Percentiles rank a stretch among this genome's conserved stretches.
Conservation (phyloP, 2,888 invertebrate species). For the Drosophila algonquin region DNA sequence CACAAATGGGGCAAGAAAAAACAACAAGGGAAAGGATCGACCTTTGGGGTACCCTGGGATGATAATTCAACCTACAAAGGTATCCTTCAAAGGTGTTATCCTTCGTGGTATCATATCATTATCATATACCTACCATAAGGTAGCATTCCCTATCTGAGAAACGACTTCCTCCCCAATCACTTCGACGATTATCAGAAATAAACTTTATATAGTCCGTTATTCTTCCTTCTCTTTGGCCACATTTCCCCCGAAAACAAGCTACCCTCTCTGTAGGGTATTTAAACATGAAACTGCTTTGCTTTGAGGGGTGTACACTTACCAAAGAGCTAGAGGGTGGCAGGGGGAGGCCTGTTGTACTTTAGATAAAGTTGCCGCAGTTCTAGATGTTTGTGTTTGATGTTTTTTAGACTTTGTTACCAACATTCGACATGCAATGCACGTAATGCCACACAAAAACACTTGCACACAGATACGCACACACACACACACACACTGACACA, state of each 20-base stretch:
- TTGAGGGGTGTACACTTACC: neutral
- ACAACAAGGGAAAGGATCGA: neutral
- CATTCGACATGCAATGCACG: slow-evolving; percentile 76
- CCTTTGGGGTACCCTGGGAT: neutral
- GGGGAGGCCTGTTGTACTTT: neutral
- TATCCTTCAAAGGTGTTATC: no score
- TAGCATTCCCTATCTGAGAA: no score
- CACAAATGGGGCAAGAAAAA: slow-evolving; percentile 27
- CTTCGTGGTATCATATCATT: no score
- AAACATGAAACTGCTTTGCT: neutral
- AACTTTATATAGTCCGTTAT: no score
- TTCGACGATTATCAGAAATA: no score
- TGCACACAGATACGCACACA: slow-evolving; percentile 1
- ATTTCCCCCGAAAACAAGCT: neutral
- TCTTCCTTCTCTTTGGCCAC: neutral
- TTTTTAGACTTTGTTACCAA: slow-evolving; percentile 64
- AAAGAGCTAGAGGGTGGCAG: neutral
- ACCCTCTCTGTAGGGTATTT: neutral
- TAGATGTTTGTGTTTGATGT: slow-evolving; percentile 41
- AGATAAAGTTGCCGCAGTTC: slow-evolving; percentile 72
- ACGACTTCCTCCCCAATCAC: no score
- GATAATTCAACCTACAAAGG: no score
- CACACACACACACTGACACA: slow-evolving; percentile 11
- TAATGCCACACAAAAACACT: slow-evolving; percentile 45
- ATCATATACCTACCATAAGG: no score